Evolutionary conservation across 2,113 vertebrate genomes (phyloP).

Genomic region (Crocuta crocuta): DNA sequence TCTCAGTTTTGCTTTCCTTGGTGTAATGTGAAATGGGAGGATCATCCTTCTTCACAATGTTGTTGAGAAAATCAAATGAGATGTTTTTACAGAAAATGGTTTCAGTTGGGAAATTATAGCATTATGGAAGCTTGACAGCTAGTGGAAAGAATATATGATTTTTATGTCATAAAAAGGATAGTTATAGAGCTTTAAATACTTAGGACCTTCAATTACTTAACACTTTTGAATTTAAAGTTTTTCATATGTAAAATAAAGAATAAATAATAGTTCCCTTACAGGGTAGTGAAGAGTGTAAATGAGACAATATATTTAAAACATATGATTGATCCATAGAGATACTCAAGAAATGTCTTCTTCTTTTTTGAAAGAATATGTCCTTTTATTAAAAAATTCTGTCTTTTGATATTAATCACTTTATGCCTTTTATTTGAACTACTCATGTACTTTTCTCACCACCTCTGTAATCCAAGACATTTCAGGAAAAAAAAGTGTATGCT

Average conservation of each 20-base stretch:
- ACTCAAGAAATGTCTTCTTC: neutral
- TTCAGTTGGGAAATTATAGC: neutral
- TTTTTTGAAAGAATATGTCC: neutral
- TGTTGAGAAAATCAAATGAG: neutral
- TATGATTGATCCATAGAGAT: neutral
- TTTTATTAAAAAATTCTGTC: neutral
- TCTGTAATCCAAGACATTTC: neutral
- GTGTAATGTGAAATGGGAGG: neutral
- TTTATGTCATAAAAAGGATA: slow-evolving; percentile 20
- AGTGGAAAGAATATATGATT: neutral
- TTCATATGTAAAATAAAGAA: slow-evolving; percentile 23
- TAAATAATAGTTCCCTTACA: neutral
- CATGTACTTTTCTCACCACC: neutral
- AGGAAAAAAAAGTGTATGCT: neutral
- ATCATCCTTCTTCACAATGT: neutral
- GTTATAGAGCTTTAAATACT: neutral
- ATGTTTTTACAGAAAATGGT: neutral
- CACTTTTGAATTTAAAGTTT: neutral
- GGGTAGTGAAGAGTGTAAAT: neutral
- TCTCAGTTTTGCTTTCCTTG: neutral
- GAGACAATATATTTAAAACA: neutral
- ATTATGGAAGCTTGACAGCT: neutral
- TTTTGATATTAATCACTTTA: neutral
- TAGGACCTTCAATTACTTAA: neutral
- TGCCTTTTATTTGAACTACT: neutral